Percentiles rank a stretch among this genome's conserved stretches.
Conservation (phyloP, 2,113 vertebrate genomes). For the Amblyopsis rosae region DNA sequence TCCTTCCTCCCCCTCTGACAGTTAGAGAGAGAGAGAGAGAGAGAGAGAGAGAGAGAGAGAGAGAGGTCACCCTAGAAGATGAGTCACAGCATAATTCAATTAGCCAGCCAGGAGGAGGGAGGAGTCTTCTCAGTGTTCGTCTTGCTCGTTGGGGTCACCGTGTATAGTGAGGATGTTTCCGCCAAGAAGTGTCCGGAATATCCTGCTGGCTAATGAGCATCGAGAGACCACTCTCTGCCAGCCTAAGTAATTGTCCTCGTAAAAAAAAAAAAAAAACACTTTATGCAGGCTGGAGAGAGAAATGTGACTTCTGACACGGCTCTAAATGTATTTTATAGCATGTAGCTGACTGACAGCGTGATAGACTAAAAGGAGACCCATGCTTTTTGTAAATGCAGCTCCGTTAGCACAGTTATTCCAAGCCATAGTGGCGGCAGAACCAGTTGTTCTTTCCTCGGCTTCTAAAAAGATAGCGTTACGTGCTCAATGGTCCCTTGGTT, state of each 20-base stretch:
- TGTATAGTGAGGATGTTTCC: slow-evolving; percentile 3
- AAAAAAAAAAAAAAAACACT: slow-evolving; percentile 23
- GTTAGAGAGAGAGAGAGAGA: slow-evolving; percentile 35
- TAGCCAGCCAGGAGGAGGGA: slow-evolving; percentile 3
- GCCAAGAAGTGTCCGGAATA: not conserved
- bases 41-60: not conserved
- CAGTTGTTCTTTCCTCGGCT: not conserved
- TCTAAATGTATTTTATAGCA: slow-evolving; percentile 5
- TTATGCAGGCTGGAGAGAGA: slow-evolving; percentile 6
- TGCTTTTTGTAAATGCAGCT: not conserved
- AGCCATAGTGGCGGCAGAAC: not conserved
- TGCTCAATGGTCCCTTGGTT: not conserved
- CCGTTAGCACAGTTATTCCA: not conserved
- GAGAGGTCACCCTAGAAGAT: slow-evolving; percentile 25
- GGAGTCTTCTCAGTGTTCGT: not conserved
- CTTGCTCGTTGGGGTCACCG: not conserved
- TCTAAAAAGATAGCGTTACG: not conserved
- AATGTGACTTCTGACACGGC: slow-evolving; percentile 1
- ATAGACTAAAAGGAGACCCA: not conserved
- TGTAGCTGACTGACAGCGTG: not conserved
- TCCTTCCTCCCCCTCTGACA: slow-evolving; percentile 25
- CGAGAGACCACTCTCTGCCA: slow-evolving; percentile 43
- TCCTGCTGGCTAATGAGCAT: slow-evolving; percentile 36
- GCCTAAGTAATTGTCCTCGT: slow-evolving; percentile 44
- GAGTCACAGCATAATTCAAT: slow-evolving; percentile 47